These are phyloP conservation scores for Mimumesa dahlbomi DNA, from an alignment of 2,888 invertebrate genomes.

Conservation along the genomic window DNA sequence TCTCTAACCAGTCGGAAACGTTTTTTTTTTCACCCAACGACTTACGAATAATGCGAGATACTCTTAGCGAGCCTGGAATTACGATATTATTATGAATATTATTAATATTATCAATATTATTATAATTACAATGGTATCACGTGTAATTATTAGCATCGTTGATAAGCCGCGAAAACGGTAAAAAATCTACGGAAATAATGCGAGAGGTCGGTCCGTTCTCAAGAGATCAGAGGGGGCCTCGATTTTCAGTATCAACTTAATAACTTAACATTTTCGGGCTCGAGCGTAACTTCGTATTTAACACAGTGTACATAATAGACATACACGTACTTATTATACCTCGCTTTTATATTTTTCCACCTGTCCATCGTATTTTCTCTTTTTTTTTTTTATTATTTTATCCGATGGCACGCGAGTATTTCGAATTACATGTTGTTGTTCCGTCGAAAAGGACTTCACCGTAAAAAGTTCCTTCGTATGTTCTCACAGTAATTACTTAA, in stretches of 20 bases:
- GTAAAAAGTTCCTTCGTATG: not conserved
- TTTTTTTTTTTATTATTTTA: not conserved
- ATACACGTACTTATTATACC: conserved; percentile 36
- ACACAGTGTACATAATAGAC: conserved; percentile 28
- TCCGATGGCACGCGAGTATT: not conserved
- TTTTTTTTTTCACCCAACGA: too few relatives aligned
- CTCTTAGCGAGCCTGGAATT: too few relatives aligned
- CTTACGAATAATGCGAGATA: too few relatives aligned
- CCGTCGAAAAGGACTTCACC: not conserved
- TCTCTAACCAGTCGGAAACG: not conserved
- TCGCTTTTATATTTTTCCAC: conserved; percentile 15
- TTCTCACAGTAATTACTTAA: too few relatives aligned
- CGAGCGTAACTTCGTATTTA: too few relatives aligned
- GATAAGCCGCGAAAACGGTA: conserved; percentile 21
- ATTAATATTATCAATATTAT: not conserved
- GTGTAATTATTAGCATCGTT: not conserved
- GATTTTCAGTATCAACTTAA: conserved; percentile 5
- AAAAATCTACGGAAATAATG: conserved; percentile 51
- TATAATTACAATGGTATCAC: not conserved
- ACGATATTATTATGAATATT: too few relatives aligned
- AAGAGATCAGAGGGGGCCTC: conserved; percentile 26
- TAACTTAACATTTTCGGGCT: not conserved
- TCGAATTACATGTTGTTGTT: not conserved
- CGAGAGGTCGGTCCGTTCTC: not conserved
- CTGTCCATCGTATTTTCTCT: conserved; percentile 15